Evolutionary conservation across 2,797 vertebrate species (phyloP).

Genomic region (Micrastur ruficollis): DNA sequence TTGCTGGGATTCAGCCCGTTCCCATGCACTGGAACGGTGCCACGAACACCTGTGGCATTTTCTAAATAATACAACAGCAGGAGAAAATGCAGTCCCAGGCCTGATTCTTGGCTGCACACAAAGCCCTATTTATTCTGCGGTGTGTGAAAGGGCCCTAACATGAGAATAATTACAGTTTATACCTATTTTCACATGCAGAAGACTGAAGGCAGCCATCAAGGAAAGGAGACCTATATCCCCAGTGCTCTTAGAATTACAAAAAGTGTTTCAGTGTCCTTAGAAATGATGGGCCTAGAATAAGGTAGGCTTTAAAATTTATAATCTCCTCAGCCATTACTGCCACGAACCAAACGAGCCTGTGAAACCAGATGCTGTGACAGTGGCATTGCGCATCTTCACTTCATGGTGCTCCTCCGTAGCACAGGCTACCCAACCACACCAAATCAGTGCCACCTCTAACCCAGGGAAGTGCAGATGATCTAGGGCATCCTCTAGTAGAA

Average conservation of each 20-base stretch:
- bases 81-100: not conserved
- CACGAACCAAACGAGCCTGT: not conserved
- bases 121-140: not conserved
- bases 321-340: not conserved
- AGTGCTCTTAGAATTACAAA: not conserved
- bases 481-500: not conserved
- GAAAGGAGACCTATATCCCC: not conserved
- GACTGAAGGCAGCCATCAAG: not conserved
- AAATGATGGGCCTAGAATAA: not conserved
- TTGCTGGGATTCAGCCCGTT: not conserved
- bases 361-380: not conserved
- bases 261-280: not conserved
- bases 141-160: constrained; percentile 16
- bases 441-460: not conserved
- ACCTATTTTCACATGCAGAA: not conserved
- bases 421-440: not conserved
- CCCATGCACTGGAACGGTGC: not conserved
- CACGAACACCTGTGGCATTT: constrained; percentile 23
- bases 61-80: constrained; percentile 26
- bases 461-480: not conserved
- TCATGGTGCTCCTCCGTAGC: not conserved
- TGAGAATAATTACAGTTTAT: not conserved
- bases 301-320: not conserved
- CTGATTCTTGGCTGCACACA: not conserved
- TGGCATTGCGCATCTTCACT: not conserved